Percentiles rank a stretch among this genome's conserved stretches.
Conservation (phyloP, 1,140 invertebrate genomes). For the Drosophila murphyi region DNA sequence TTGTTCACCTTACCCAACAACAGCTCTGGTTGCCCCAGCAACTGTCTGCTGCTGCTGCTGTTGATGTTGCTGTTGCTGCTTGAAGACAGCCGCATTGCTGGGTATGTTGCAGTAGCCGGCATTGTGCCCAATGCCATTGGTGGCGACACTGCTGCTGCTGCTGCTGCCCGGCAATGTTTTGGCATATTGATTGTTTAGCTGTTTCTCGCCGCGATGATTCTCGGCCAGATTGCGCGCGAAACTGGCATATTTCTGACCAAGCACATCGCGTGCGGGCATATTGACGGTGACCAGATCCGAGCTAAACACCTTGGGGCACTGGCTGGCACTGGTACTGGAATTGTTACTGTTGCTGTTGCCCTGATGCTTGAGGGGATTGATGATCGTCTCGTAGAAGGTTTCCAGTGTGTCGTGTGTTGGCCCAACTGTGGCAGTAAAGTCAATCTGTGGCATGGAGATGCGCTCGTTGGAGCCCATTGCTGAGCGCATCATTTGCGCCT, state of each 20-base stretch:
- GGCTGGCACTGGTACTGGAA: not conserved
- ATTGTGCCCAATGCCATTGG: constrained; percentile 53
- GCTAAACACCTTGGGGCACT: constrained; percentile 92
- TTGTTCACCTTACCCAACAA: constrained; percentile 77
- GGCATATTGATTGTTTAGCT: constrained; percentile 70
- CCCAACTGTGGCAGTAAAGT: constrained; percentile 66
- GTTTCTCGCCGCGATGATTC: constrained; percentile 81
- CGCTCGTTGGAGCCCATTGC: constrained; percentile 85
- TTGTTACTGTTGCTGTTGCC: constrained; percentile 45
- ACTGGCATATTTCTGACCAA: constrained; percentile 87
- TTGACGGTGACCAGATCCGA: constrained; percentile 91
- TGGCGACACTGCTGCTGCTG: not conserved
- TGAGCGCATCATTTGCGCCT: constrained; percentile 91
- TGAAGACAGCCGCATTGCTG: constrained; percentile 63
- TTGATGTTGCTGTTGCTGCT: constrained; percentile 49
- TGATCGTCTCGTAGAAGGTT: constrained; percentile 72
- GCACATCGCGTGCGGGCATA: constrained; percentile 91
- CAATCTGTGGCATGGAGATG: constrained; percentile 89
- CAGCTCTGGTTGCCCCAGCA: constrained; percentile 39
- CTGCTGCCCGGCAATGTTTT: constrained; percentile 11
- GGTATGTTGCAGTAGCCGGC: constrained; percentile 69
- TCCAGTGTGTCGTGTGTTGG: constrained; percentile 43
- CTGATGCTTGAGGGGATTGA: constrained; percentile 59
- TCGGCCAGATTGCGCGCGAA: constrained; percentile 85
- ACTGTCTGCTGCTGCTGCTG: constrained; percentile 15